phyloP scores from a whole-genome alignment of 2,113 vertebrate genomes.

The Accipiter cooperii region DNA sequence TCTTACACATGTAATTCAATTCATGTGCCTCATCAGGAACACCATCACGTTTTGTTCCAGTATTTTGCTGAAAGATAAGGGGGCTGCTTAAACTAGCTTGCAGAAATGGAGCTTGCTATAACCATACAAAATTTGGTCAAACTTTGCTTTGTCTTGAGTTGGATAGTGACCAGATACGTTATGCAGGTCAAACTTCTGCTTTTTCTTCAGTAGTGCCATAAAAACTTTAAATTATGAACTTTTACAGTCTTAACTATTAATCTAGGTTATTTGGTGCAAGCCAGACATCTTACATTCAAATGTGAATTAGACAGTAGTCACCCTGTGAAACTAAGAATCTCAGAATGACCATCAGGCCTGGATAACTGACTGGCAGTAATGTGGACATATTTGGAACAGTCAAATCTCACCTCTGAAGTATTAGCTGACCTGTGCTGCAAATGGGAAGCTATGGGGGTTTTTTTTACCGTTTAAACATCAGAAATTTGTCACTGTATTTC shows the following conservation, averaged over 20 bases:
- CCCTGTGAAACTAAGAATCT: background rate
- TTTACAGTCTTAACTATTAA: background rate
- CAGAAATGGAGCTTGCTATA: background rate
- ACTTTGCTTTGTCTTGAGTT: background rate
- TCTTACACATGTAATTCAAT: rapidly evolving
- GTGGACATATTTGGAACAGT: background rate
- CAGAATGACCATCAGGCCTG: background rate
- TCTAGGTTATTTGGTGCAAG: background rate
- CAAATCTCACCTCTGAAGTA: background rate
- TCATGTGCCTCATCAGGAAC: background rate
- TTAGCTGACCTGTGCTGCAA: background rate
- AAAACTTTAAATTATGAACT: background rate
- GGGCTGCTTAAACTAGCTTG: background rate
- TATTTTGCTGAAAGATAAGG: background rate
- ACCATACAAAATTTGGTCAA: background rate
- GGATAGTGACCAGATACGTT: background rate
- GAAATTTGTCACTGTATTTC: background rate
- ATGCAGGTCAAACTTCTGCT: background rate
- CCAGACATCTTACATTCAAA: background rate
- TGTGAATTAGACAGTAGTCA: background rate
- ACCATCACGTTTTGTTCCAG: background rate
- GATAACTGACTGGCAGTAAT: background rate
- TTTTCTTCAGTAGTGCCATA: background rate
- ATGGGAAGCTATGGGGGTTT: background rate
- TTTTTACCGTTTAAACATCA: background rate